Evolutionary conservation across 2,797 vertebrate species (phyloP), one percentile per base, ranked within the genome.

Genomic region (Apogon hyalosoma): DNA sequence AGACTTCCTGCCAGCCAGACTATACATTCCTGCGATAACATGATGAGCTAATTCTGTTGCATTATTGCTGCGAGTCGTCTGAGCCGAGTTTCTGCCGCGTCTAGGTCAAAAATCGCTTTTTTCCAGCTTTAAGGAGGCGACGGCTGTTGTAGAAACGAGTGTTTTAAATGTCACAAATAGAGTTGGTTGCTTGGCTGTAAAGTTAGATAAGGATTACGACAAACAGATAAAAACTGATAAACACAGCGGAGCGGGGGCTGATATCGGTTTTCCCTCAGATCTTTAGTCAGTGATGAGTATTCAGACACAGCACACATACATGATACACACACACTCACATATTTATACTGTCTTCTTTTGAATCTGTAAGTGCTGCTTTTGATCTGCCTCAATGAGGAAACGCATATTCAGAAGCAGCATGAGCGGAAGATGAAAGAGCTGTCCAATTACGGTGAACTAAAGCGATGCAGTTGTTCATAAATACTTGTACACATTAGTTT

Each of bases 361-460:
- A 86, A 90, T 90, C 87, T 88, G 73, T 71, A 84, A 87, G 56
- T 59, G 63, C 42, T 62, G 76, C 62, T 83, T 91, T 91, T 90
- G 87, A 92, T 92, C 82, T 83, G 64, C 59, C 65, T 63, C n/a
- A 38, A 88, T 80, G 84, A 75, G 68, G 73, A 86, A 89, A 82
- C 54, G 13, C 79, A 63, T 40, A 80, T 87, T 90, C 76, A 84
- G 82, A 80, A 63, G 74, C 73, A 84, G 85, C 72, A 8, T 70
- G 52, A 81, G 72, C 10, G 0, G 43, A 55, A 87, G 80, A 90
- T 87, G 69, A 86, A 90, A 88, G 80, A 51, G 58, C 66, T 28
- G 81, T 84, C 79, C 87, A 87, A 85, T 90, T 89, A 91, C 47
- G 16, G 76, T 8, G 69, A 87, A 73, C 79, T 75, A 83, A 80